These are phyloP conservation scores for Dendrolimus pini DNA, from an alignment of 2,888 invertebrate species.

Conservation along the genomic window DNA sequence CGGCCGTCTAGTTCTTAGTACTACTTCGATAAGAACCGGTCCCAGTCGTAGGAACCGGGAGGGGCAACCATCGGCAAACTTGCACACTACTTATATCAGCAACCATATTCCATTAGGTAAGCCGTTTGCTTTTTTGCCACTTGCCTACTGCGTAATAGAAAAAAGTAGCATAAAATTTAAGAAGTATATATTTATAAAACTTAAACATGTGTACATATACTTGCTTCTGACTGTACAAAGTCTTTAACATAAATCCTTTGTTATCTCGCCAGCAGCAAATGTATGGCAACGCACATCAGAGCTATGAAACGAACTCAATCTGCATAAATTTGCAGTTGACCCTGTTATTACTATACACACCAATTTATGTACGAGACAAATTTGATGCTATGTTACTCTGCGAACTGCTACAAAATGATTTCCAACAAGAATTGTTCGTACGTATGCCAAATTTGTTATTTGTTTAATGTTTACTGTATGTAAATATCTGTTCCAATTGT, in stretches of 20 bases:
- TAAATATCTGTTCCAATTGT: not conserved
- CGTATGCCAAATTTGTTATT: constrained; percentile 23
- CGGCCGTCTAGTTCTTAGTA: no score
- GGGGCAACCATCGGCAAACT: no score
- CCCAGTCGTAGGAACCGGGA: no score
- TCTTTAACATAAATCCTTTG: constrained; percentile 49
- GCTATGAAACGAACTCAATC: constrained; percentile 56
- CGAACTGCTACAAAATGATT: constrained; percentile 28
- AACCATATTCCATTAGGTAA: no score
- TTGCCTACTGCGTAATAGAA: no score
- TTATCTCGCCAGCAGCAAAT: constrained; percentile 44
- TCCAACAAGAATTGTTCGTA: constrained; percentile 11
- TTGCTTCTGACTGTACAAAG: constrained; percentile 31
- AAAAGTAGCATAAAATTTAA: no score
- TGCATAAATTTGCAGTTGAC: constrained; percentile 66
- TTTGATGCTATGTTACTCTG: constrained; percentile 31
- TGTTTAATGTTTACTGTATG: constrained; percentile 13
- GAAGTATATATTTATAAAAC: no score
- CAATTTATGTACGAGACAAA: constrained; percentile 35
- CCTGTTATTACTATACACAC: constrained; percentile 42
- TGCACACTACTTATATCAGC: no score
- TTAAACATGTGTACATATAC: no score
- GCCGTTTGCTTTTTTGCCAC: no score
- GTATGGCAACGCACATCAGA: constrained; percentile 41
- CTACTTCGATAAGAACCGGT: no score